Evolutionary conservation across 1,140 invertebrate species (phyloP), one percentile per base, ranked within the genome.

Genomic region (Nephila pilipes): DNA sequence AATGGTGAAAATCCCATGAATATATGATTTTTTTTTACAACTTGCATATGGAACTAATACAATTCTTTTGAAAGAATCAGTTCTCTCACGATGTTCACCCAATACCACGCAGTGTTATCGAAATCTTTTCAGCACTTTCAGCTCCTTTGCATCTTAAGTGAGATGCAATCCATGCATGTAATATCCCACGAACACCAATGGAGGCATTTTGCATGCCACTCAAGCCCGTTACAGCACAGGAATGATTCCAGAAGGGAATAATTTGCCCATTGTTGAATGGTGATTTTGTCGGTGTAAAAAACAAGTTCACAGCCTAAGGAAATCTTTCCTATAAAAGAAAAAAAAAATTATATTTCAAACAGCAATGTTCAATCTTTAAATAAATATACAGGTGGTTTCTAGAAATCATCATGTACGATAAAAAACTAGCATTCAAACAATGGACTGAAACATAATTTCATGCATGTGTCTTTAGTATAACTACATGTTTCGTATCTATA

Each of bases 181-280:
- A 83, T 55, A 83, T 87, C 57, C 58, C 85, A 54, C 58, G 55
- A 63, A 29, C 55, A 36, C 32, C 85, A 87, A 60, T 87, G 18
- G 2, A 29, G 18, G 32, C 85, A 87, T 87, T 87, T 60, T 87
- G 85, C 85, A 87, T 63, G 85, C 85, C 58, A 87, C 46, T 87
- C 85, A 87, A 87, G 54, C 32, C 20, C 25, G 16, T 25, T 32
- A 18, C 25, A 36, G 55, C 8, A 58, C 14, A 18, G 38, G 20
- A 87, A 38, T 29, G 20, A 63, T 29, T 38, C 25, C 20, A 22
- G 54, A 87, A 29, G 57, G 36, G 25, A 54, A 63, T 87, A 63
- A 87, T 87, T 87, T 63, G 85, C 14, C 32, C 55, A 60, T 87
- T 87, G 57, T 63, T 87, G 46, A 87, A 87, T 20, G 18, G 22